A percentile compares a stretch with the other conserved stretches of the same genome.
phyloP scores from a whole-genome alignment of 1,140 invertebrate genomes.

The Ceratina japonica region DNA sequence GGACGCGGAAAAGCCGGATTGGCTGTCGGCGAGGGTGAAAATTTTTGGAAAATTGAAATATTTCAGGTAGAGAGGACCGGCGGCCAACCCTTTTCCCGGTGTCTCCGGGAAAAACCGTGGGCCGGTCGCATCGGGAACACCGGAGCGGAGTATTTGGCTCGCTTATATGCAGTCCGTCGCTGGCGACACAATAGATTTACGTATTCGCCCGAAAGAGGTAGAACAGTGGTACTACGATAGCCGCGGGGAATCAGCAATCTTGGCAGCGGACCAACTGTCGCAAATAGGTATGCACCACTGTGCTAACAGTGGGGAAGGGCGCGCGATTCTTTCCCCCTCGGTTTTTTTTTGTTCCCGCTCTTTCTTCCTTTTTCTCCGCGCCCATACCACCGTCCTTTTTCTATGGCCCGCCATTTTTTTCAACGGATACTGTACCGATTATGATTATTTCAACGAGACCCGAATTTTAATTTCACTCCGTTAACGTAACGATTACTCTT shows the following conservation, averaged over 20 bases:
- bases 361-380: neutral
- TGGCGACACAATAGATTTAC: conserved; percentile 71
- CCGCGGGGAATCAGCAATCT: conserved; percentile 71
- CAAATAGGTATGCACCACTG: conserved; percentile 69
- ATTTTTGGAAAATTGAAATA: conserved; percentile 68
- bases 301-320: conserved; percentile 61
- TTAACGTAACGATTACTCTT: neutral
- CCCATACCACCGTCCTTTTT: neutral
- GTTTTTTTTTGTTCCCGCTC: neutral
- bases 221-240: conserved; percentile 71
- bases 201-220: conserved; percentile 68
- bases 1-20: conserved; percentile 38
- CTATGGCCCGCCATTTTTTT: conserved; percentile 44
- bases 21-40: conserved; percentile 40
- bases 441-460: conserved; percentile 29
- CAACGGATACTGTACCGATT: conserved; percentile 4
- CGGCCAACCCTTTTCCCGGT: conserved; percentile 13
- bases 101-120: conserved; percentile 34
- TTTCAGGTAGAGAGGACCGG: conserved; percentile 41
- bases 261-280: conserved; percentile 69
- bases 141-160: conserved; percentile 62
- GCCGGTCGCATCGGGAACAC: conserved; percentile 41
- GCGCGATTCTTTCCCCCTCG: conserved; percentile 55
- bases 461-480: conserved; percentile 19
- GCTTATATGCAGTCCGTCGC: conserved; percentile 64